Percentiles rank a stretch among this genome's conserved stretches.
Conservation (phyloP, 2,888 invertebrate species). For the Sesia bembeciformis region DNA sequence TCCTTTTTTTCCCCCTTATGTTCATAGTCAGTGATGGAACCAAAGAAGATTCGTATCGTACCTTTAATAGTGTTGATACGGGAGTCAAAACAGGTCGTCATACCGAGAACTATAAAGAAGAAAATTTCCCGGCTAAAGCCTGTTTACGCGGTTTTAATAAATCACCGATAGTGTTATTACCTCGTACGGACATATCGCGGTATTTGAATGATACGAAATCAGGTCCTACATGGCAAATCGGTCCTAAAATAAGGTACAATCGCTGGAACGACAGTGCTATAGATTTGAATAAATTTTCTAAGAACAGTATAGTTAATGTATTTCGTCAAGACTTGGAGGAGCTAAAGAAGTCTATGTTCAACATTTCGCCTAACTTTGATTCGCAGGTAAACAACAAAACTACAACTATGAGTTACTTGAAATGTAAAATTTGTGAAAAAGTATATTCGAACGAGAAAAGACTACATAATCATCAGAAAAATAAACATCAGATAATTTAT, state of each 20-base stretch:
- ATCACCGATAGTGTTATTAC: conserved; percentile 29
- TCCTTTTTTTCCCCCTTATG: conserved; percentile 27
- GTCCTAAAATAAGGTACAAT: no score
- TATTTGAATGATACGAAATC: conserved; percentile 18
- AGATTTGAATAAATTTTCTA: conserved; percentile 11
- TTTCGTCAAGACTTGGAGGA: conserved; percentile 29
- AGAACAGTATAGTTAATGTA: conserved; percentile 32
- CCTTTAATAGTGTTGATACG: conserved; percentile 10
- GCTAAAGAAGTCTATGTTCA: not conserved
- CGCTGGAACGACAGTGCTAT: not conserved
- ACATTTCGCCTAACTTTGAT: not conserved
- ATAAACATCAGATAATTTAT: conserved; percentile 47
- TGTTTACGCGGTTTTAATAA: conserved; percentile 38
- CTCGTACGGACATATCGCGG: conserved; percentile 36
- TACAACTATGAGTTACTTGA: conserved; percentile 19
- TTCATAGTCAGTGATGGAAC: conserved; percentile 33
- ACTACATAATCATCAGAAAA: conserved; percentile 40
- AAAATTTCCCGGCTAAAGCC: conserved; percentile 23
- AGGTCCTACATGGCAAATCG: not conserved
- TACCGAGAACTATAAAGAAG: conserved; percentile 2
- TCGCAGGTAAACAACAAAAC: not conserved
- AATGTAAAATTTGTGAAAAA: conserved; percentile 53
- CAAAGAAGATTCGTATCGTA: conserved; percentile 11
- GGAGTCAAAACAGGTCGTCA: conserved; percentile 1
- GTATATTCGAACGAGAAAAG: conserved; percentile 39